phyloP scores from a whole-genome alignment of 92 coral and sea anemone species.

The Chrysogorgia sp. region DNA sequence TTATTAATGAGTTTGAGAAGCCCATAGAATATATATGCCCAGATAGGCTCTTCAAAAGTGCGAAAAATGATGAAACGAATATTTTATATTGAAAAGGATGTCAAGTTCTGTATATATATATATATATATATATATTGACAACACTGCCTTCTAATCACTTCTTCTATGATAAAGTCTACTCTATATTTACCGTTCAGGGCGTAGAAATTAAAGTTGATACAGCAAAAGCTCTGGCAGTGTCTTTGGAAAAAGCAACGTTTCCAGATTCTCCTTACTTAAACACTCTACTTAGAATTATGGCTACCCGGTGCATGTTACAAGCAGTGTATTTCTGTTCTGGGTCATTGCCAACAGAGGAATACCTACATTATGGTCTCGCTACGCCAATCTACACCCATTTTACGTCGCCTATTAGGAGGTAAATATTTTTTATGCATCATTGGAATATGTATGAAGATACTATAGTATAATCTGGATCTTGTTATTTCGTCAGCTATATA shows the following conservation, averaged over 20 bases:
- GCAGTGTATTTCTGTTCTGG: slow-evolving; percentile 99
- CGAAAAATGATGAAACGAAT: no score
- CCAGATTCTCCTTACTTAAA: slow-evolving; percentile 92
- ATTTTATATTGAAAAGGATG: no score
- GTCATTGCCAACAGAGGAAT: slow-evolving; percentile 84
- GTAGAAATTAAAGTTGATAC: slow-evolving; percentile 79
- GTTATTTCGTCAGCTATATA: background rate
- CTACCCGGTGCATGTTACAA: slow-evolving; percentile 99
- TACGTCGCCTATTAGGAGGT: slow-evolving; percentile 98
- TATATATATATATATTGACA: no score
- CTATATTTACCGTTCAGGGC: slow-evolving; percentile 56
- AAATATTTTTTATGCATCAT: background rate
- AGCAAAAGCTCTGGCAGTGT: slow-evolving; percentile 88
- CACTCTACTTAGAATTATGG: slow-evolving; percentile 93
- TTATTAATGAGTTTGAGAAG: no score
- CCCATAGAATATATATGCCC: no score
- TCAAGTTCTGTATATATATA: no score
- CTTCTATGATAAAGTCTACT: no score
- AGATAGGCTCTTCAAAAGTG: no score
- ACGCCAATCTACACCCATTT: slow-evolving; percentile 97
- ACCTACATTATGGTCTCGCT: slow-evolving; percentile 92
- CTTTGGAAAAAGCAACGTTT: slow-evolving; percentile 77
- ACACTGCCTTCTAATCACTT: no score
- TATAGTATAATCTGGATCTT: background rate
- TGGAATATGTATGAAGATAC: background rate